Evolutionary conservation across 2,113 vertebrate genomes (phyloP), one percentile per base, ranked within the genome.

Genomic region (Grammomys dolichurus): DNA sequence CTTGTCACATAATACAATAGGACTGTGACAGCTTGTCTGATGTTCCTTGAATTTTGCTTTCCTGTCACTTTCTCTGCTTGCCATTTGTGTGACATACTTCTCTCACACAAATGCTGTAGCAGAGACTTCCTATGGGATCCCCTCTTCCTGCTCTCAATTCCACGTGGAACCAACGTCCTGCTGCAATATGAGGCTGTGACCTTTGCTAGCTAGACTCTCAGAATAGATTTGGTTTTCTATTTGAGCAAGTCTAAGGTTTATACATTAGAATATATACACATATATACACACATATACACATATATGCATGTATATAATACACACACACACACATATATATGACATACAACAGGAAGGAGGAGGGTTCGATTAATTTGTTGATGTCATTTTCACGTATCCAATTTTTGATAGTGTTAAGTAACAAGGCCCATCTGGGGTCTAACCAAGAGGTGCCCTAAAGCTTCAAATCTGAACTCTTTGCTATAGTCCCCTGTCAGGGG

Each of bases 331-430:
- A 58, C 2, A 8, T 82, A 22, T 10, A 5, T 1, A n/a, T 90
- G 54, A 6, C 33, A 22, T 1, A 16, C 1, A 65, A 5, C 20
- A 65, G 5, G 17, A 58, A 58, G 51, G 0, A 87, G 14, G 33
- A 10, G 1, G 2, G 0, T 3, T 7, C 54, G 14, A 40, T 28
- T 0, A 0, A 73, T 1, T 4, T 0, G 12, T 22, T 48, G 31
- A 1, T 2, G 8, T 36, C 70, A 85, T 1, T 31, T 63, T 67
- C 46, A 24, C 3, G 13, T 36, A 48, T 63, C 70, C 1, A 0
- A 0, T 63, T 40, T 19, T 11, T 88, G 14, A 7, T 0, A n/a
- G 72, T 54, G 33, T 67, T 75, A 48, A 54, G 51, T 48, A n/a
- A 13, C 69, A 33, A 51, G 54, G 12, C 22, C 51, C 51, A 5